Percentiles rank a stretch among this genome's conserved stretches.
phyloP scores from a whole-genome alignment of 2,113 vertebrate species.

The Isichthys henryi region DNA sequence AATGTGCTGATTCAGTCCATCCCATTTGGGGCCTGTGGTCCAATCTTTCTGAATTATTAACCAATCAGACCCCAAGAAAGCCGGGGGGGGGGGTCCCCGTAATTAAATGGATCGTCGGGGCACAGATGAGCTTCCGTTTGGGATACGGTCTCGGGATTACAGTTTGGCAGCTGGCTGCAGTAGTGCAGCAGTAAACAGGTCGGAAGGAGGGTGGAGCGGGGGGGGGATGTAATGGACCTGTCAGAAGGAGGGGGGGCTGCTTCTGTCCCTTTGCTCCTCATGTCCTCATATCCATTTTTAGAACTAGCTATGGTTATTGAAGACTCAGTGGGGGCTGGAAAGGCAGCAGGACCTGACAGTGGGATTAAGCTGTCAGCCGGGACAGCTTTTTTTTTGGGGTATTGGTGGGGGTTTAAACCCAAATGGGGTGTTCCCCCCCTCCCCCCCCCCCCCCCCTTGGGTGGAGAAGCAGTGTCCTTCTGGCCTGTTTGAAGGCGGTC shows the following conservation, averaged over 20 bases:
- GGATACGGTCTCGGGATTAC: background rate
- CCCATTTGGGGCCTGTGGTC: conserved; percentile 32
- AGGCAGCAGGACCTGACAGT: background rate
- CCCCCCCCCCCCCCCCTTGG: no score
- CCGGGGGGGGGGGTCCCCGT: conserved; percentile 7
- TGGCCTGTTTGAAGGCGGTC: background rate
- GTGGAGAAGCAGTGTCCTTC: background rate
- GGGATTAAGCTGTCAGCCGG: background rate
- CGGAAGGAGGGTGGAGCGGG: background rate
- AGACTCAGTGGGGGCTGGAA: background rate
- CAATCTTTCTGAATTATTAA: conserved; percentile 40
- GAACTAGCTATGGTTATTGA: background rate
- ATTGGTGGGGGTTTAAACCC: background rate
- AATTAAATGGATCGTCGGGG: conserved; percentile 33
- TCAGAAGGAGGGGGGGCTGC: background rate
- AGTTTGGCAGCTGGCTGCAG: background rate
- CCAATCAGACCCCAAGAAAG: conserved; percentile 26
- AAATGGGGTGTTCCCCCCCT: no score
- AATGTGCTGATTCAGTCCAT: conserved; percentile 27
- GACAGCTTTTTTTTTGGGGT: background rate
- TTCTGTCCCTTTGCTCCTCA: background rate
- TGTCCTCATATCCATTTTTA: background rate
- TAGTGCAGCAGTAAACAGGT: background rate
- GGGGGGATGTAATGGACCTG: background rate
- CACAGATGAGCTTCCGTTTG: conserved; percentile 32